Percentiles rank a stretch among this genome's conserved stretches.
Conservation (phyloP, 2,888 invertebrate genomes). For the Protula sp. region DNA sequence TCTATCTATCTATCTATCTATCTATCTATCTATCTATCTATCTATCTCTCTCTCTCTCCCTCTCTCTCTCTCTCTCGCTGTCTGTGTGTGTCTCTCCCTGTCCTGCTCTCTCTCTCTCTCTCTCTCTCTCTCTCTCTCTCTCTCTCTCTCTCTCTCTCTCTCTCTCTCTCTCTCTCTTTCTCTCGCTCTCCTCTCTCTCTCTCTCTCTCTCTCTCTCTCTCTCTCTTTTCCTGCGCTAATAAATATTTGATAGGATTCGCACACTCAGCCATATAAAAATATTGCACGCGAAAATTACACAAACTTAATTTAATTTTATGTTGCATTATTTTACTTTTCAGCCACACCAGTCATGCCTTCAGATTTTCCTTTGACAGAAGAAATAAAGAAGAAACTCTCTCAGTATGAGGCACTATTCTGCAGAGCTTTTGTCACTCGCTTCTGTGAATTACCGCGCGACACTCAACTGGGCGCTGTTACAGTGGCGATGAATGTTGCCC, state of each 20-base stretch:
- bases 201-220: neutral
- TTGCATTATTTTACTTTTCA: neutral
- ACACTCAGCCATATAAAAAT: no score
- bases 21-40: no score
- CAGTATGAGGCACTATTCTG: slow-evolving; percentile 21
- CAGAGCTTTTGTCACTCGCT: slow-evolving; percentile 12
- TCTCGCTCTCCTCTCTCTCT: no score
- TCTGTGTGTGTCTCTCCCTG: no score
- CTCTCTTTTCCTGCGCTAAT: neutral
- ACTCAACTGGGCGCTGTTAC: slow-evolving; percentile 12
- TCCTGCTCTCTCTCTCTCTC: neutral
- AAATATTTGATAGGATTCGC: no score
- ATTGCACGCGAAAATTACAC: no score
- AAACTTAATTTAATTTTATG: no score
- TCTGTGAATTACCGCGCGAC: slow-evolving; percentile 13
- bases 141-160: neutral
- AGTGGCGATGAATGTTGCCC: slow-evolving; percentile 1
- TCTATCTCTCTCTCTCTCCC: no score
- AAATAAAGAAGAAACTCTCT: slow-evolving; percentile 12
- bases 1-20: no score
- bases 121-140: neutral
- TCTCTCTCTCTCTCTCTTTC: slow-evolving; percentile 1
- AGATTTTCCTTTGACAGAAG: slow-evolving; percentile 17
- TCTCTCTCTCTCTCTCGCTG: no score
- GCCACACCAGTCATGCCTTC: neutral